phyloP scores from a whole-genome alignment of 2,113 vertebrate genomes.

The Echinops telfairi region DNA sequence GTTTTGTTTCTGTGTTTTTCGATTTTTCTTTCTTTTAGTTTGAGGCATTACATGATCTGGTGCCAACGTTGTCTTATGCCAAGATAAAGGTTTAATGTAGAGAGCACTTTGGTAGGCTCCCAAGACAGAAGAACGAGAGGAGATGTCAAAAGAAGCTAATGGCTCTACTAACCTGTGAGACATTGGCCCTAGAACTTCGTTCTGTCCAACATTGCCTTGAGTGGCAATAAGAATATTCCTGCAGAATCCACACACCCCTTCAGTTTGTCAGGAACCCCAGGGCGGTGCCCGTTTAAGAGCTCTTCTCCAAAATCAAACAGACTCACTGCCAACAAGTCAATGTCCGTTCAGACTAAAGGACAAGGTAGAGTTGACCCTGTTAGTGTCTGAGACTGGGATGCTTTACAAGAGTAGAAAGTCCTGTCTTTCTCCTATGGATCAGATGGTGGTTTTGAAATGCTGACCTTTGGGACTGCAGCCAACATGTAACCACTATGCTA shows the following conservation, averaged over 20 bases:
- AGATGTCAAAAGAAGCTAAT: conserved; percentile 61
- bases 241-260: conserved; percentile 71
- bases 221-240: neutral
- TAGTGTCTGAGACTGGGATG: too few species aligned
- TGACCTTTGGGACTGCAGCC: too few species aligned
- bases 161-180: conserved; percentile 76
- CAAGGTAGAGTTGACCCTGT: too few species aligned
- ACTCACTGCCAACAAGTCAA: too few species aligned
- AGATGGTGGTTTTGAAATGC: too few species aligned
- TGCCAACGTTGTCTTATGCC: conserved; percentile 83
- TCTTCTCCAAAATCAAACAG: neutral
- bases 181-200: conserved; percentile 67
- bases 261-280: neutral
- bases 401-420: too few species aligned
- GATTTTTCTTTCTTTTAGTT: conserved; percentile 32
- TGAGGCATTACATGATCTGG: conserved; percentile 72
- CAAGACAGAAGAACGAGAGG: conserved; percentile 23
- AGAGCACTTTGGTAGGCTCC: fast-evolving
- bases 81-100: conserved; percentile 83
- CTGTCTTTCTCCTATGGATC: too few species aligned
- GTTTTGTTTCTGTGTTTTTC: conserved; percentile 62
- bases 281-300: neutral
- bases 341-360: too few species aligned
- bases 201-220: neutral
- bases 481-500: too few species aligned